Base-by-base conservation (phyloP, 2,888 invertebrate genomes). In the Mechanitis messenoides region DNA sequence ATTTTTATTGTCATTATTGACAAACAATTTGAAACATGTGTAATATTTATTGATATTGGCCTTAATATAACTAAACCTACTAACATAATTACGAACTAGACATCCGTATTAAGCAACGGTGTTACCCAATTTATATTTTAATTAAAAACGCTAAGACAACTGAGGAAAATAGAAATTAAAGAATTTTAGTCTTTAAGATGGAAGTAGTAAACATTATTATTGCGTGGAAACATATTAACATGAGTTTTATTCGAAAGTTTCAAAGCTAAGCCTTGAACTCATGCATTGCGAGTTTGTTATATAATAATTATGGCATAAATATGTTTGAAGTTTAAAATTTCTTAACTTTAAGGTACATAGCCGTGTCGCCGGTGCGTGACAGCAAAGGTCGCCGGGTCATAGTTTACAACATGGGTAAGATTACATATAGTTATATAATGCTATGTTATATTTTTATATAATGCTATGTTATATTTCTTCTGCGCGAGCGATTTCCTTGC, bases 281-380 rank as follows among this genome's bases (percentile, higher is more conserved):
- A 63, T 65, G 69, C 69, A 68, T 69, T 68, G 69, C 72, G 66
- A 71, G 72, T 70, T 55, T 68, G 69, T 67, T 68, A 67, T 60
- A 59, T 66, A 65, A 67, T 61, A 33, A 62, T 45, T 63, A 71
- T 78, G 79, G 77, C 75, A 79, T 78, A 79, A 77, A 79, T 76
- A 70, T 70, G 68, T 68, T 70, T 66, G 62, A 63, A 55, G 57
- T 63, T 63, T 59, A 53, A 61, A 53, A 35, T 58, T 62, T 64
- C 63, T 50, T 59, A 55, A 60, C 78, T 78, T 79, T 61, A 72
- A 94, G 94, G 76, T 95, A 95, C 78, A 92, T 95, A 70, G 93
- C 93, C 72, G 93, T 93, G 33, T 93, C 95, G 59, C 96, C 95
- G 42, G 92, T 93, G 64, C 91, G 94, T 64, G 96, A 96, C 83